These are phyloP conservation scores for Anguilla obscura DNA, from an alignment of 2,797 vertebrate genomes.

Conservation along the genomic window DNA sequence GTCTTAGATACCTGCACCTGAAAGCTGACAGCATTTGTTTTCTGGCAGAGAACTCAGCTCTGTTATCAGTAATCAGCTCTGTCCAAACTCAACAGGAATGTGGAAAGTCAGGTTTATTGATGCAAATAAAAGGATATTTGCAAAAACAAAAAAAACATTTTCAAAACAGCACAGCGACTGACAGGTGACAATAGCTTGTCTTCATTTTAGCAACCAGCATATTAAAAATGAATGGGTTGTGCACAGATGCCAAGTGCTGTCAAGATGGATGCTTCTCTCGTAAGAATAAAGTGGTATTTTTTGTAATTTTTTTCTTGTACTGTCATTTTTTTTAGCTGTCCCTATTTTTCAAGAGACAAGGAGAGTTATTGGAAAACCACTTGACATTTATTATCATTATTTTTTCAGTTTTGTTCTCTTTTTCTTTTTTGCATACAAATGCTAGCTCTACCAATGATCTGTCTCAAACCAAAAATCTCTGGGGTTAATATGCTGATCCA, in stretches of 20 bases:
- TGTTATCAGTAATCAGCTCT: conserved; percentile 62
- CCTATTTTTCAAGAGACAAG: conserved; percentile 16
- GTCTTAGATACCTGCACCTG: conserved; percentile 1
- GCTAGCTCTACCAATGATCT: neutral
- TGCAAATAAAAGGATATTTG: conserved; percentile 66
- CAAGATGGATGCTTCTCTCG: conserved; percentile 73
- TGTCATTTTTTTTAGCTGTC: conserved; percentile 5
- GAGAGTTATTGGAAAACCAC: conserved; percentile 14
- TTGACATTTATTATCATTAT: conserved; percentile 42
- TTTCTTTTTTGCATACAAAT: conserved; percentile 8
- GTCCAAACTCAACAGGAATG: conserved; percentile 65
- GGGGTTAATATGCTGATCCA: conserved; percentile 57
- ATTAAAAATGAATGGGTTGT: conserved; percentile 82
- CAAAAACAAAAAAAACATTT: conserved; percentile 66
- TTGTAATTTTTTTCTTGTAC: conserved; percentile 44
- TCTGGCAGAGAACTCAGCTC: conserved; percentile 54
- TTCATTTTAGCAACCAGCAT: conserved; percentile 71
- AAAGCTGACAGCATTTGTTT: conserved; percentile 42
- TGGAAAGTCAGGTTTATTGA: conserved; percentile 65
- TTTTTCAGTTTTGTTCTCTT: neutral
- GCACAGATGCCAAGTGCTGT: conserved; percentile 73
- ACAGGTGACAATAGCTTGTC: conserved; percentile 79
- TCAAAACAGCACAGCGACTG: conserved; percentile 69
- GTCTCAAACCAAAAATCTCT: conserved; percentile 20
- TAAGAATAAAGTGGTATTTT: conserved; percentile 70